A percentile compares a stretch with the other conserved stretches of the same genome.
phyloP scores from a whole-genome alignment of 2,888 invertebrate species.

The Drosophila mimetica region DNA sequence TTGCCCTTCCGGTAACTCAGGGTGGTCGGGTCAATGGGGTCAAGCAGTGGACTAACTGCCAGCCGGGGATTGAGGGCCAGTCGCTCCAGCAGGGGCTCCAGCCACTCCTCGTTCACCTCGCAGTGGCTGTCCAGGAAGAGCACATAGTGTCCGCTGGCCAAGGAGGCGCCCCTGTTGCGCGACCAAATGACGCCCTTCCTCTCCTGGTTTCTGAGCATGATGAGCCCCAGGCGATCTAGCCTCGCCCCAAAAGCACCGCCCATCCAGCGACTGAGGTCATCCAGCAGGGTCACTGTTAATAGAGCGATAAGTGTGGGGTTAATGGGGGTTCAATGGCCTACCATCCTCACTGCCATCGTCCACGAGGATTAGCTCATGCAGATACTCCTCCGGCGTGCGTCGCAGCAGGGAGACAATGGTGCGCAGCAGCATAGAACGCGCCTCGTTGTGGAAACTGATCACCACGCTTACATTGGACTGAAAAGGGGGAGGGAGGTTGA shows the following conservation, averaged over 20 bases:
- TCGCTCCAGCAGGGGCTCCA: slow-evolving; percentile 84
- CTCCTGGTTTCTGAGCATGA: slow-evolving; percentile 63
- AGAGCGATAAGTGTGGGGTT: not conserved
- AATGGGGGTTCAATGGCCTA: slow-evolving; percentile 42
- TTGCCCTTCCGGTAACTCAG: slow-evolving; percentile 82
- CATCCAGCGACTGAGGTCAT: slow-evolving; percentile 35
- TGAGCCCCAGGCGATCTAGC: slow-evolving; percentile 6
- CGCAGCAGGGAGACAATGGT: slow-evolving; percentile 76
- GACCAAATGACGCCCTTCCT: slow-evolving; percentile 84
- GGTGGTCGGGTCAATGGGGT: slow-evolving; percentile 84
- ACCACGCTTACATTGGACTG: slow-evolving; percentile 74
- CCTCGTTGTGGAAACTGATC: slow-evolving; percentile 81
- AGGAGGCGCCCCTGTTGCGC: slow-evolving; percentile 82
- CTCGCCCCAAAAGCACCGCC: not conserved
- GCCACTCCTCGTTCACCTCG: slow-evolving; percentile 84
- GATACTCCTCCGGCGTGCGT: slow-evolving; percentile 69
- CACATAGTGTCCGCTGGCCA: slow-evolving; percentile 82
- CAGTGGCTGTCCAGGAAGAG: slow-evolving; percentile 85
- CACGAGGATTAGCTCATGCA: slow-evolving; percentile 80
- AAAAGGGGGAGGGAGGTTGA: slow-evolving; percentile 43
- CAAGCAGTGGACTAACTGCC: slow-evolving; percentile 85
- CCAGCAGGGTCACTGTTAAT: slow-evolving; percentile 49
- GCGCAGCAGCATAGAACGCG: slow-evolving; percentile 77
- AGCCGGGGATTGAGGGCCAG: slow-evolving; percentile 48
- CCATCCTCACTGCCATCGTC: slow-evolving; percentile 81